Conservation (phyloP, 2,113 vertebrate species). For the Boleophthalmus pectinirostris region DNA sequence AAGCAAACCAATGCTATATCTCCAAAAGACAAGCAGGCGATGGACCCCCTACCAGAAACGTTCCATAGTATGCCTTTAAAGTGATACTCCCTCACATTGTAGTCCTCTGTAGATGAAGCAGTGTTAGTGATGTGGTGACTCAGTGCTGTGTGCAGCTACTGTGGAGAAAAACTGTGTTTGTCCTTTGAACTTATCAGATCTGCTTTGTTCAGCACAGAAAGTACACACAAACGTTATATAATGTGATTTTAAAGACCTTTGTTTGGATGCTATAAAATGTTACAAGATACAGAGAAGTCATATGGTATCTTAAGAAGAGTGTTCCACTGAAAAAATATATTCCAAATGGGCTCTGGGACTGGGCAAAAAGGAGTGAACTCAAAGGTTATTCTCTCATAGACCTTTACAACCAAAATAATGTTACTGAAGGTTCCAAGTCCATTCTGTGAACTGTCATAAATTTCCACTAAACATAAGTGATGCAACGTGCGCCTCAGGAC, state of each 20-base stretch:
- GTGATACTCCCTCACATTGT: neutral
- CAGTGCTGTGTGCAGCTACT: slow-evolving; percentile 19
- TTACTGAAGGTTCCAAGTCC: too few relatives aligned
- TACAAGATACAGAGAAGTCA: neutral
- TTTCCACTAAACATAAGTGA: neutral
- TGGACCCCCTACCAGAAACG: too few relatives aligned
- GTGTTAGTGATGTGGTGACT: slow-evolving; percentile 45
- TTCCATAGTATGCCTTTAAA: neutral
- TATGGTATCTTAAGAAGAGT: slow-evolving; percentile 1
- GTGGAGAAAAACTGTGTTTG: slow-evolving; percentile 35
- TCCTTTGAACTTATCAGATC: slow-evolving; percentile 40
- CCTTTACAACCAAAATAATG: too few relatives aligned
- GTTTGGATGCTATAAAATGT: neutral
- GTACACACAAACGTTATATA: slow-evolving; percentile 11
- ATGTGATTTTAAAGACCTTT: slow-evolving; percentile 8
- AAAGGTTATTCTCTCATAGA: too few relatives aligned
- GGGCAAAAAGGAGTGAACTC: too few relatives aligned
- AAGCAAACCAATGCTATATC: too few relatives aligned
- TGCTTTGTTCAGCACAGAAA: slow-evolving; percentile 33
- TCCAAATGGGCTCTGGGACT: too few relatives aligned
- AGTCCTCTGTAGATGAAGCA: slow-evolving; percentile 17
- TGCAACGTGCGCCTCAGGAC: slow-evolving; percentile 35
- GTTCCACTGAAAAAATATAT: neutral
- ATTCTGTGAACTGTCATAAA: too few relatives aligned
- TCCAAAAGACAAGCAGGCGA: too few relatives aligned